A percentile compares a stretch with the other conserved stretches of the same genome.
phyloP scores from a whole-genome alignment of 2,113 vertebrate genomes.

The Marmota monax region DNA sequence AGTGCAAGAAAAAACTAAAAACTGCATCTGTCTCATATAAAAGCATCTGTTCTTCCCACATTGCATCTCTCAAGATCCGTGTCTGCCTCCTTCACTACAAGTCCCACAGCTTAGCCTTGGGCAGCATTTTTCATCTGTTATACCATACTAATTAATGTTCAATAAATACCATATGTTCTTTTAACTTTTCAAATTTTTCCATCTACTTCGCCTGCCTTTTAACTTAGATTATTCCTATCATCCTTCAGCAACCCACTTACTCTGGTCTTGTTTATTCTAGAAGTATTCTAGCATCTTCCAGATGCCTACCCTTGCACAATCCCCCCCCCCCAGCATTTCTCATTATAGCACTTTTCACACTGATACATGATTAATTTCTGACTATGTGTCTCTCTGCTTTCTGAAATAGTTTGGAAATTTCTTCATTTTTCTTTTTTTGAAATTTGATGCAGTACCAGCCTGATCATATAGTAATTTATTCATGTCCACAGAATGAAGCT shows the following conservation, averaged over 20 bases:
- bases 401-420: not conserved
- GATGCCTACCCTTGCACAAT: not conserved
- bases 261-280: not conserved
- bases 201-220: not conserved
- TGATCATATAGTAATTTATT: not conserved
- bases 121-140: too few relatives aligned
- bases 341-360: not conserved
- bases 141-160: not conserved
- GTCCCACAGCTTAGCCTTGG: not conserved
- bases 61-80: not conserved
- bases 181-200: not conserved
- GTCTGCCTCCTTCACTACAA: not conserved
- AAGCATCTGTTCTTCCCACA: not conserved
- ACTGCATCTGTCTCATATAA: not conserved
- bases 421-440: not conserved
- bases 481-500: not conserved
- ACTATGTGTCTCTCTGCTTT: not conserved
- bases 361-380: not conserved
- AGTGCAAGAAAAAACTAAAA: not conserved
- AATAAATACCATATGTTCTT: not conserved
- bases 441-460: not conserved
- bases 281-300: not conserved
- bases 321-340: not conserved
- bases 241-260: not conserved
- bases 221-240: not conserved